phyloP scores from a whole-genome alignment of 1,140 invertebrate species.

The Drosophila pectinifera region DNA sequence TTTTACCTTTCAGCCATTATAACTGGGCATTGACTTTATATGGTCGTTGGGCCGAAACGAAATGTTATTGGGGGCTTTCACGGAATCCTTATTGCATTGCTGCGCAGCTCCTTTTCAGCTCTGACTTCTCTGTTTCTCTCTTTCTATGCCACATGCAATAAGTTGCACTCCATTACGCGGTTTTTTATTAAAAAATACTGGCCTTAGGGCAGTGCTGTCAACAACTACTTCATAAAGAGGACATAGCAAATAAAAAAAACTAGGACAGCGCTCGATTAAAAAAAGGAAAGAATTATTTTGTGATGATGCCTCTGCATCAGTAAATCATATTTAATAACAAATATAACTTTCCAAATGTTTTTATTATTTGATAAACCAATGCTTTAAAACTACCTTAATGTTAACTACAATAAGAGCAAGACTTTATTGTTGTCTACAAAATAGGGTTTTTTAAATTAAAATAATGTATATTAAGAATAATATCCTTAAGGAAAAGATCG shows the following conservation, averaged over 20 bases:
- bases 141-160: constrained; percentile 59
- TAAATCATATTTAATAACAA: no score
- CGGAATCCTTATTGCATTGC: constrained; percentile 65
- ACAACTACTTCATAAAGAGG: no score
- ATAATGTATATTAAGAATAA: no score
- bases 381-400: no score
- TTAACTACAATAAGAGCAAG: no score
- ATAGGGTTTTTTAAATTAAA: no score
- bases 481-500: neutral
- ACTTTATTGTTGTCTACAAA: no score
- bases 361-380: no score
- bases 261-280: no score
- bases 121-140: constrained; percentile 2
- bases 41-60: neutral
- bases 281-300: no score
- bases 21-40: constrained; percentile 1
- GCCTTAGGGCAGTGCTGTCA: constrained; percentile 4
- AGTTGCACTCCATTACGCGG: constrained; percentile 73
- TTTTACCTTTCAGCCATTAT: neutral
- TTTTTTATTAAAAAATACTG: constrained; percentile 64
- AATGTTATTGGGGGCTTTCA: constrained; percentile 3
- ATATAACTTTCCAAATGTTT: no score
- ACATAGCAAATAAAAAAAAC: neutral
- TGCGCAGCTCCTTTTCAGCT: constrained; percentile 42
- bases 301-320: no score